Conservation (phyloP, 1,140 invertebrate species). For the Drosophila busckii region DNA sequence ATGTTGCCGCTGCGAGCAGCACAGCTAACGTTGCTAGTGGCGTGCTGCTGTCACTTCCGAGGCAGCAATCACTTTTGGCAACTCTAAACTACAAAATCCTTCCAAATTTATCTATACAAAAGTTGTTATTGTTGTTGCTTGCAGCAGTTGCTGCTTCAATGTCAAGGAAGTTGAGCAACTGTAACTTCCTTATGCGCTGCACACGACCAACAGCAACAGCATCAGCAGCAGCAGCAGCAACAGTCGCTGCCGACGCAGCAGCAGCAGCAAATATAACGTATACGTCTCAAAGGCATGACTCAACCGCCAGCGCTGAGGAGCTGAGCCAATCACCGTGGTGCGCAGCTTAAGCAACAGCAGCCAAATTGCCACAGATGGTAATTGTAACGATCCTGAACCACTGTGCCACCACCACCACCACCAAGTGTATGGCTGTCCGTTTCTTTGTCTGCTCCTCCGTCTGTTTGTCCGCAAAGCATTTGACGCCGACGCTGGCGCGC, state of each 20-base stretch:
- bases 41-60: conserved; percentile 45
- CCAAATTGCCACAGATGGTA: conserved; percentile 1
- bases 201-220: conserved; percentile 29
- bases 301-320: conserved; percentile 17
- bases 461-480: conserved; percentile 30
- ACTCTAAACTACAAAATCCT: conserved; percentile 60
- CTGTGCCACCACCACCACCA: conserved; percentile 8
- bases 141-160: conserved; percentile 51
- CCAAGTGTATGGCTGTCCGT: background rate
- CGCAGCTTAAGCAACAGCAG: background rate
- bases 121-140: background rate
- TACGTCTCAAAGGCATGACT: conserved; percentile 20
- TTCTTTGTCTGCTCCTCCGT: background rate
- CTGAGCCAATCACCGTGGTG: conserved; percentile 16
- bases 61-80: conserved; percentile 44
- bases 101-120: conserved; percentile 24
- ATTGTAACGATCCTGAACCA: background rate
- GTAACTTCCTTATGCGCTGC: conserved; percentile 58
- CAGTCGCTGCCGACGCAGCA: no score
- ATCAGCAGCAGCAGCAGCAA: conserved; percentile 5
- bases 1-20: conserved; percentile 24
- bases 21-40: conserved; percentile 1
- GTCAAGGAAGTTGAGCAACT: conserved; percentile 65
- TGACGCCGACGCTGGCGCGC: conserved; percentile 44
- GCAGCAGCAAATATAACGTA: conserved; percentile 12